These are phyloP conservation scores for Monopis laevigella DNA, from an alignment of 2,888 invertebrate species.

Conservation along the genomic window DNA sequence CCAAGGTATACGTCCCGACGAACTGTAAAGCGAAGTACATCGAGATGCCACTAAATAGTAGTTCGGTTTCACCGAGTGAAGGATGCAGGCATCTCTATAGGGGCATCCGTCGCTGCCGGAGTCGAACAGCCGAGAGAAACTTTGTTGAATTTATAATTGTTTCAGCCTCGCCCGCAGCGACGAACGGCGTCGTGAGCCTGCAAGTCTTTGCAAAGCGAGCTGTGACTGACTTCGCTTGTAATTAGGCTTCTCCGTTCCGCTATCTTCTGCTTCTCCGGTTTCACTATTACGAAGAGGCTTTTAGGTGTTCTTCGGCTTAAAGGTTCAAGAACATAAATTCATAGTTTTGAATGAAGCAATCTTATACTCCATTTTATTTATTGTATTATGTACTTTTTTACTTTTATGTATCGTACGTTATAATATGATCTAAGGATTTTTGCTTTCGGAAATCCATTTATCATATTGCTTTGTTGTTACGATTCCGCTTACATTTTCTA, in stretches of 20 bases:
- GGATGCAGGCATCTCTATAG: conserved; percentile 11
- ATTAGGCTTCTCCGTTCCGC: conserved; percentile 15
- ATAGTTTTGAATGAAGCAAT: no score
- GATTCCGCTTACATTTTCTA: no score
- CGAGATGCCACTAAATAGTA: conserved; percentile 22
- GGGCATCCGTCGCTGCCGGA: conserved; percentile 1
- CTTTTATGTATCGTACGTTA: no score
- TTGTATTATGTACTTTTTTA: no score
- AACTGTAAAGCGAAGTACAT: no score
- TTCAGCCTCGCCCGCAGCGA: conserved; percentile 16
- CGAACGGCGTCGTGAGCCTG: conserved; percentile 5
- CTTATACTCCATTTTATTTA: no score
- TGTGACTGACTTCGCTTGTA: conserved; percentile 14
- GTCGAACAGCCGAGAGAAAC: conserved; percentile 18
- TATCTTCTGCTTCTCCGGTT: conserved; percentile 3
- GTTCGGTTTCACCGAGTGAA: conserved; percentile 19
- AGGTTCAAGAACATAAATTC: no score
- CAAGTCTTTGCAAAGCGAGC: conserved; percentile 14
- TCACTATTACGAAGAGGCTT: neutral
- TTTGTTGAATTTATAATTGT: conserved; percentile 31
- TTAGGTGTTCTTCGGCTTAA: no score
- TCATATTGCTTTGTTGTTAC: no score
- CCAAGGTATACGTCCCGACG: no score
- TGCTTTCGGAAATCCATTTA: no score
- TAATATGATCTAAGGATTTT: no score